Evolutionary conservation across 2,888 invertebrate species (phyloP), one percentile per base, ranked within the genome.

Genomic region (Argynnis bischoffii): DNA sequence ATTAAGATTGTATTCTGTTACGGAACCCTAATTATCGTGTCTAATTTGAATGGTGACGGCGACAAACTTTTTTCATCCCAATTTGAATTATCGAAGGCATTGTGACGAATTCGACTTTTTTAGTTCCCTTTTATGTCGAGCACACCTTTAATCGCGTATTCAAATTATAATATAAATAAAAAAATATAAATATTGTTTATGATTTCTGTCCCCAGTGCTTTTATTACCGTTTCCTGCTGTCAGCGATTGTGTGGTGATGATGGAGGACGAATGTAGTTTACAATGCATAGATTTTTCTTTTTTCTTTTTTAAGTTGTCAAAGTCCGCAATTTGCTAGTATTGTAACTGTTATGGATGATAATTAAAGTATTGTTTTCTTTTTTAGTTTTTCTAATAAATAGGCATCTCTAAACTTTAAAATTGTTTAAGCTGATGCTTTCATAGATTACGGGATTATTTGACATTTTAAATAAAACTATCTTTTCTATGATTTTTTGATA

Each of bases 181-280:
- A 76, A 75, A 73, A 85, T 85, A 84, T 87, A 85, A 85, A 86
- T 86, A 86, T 86, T 76, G 85, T 87, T 88, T 86, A 86, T 87
- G 86, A 87, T 87, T 87, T 81, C 79, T 79, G 79, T 84, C 80
- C 82, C 81, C 79, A 76, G 78, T 81, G 81, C 79, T 83, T 85
- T 86, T 87, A 86, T 87, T 83, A 84, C 83, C 85, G 84, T 84
- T 86, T 91, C 91, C 90, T 84, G 88, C 85, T 87, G 90, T 90
- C 88, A 88, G 79, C 84, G 79, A 78, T 86, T 85, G 88, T 88
- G 82, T 81, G 82, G 81, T 79, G 82, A 41, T 87, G 88, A 88
- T 82, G 84, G 80, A 78, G 78, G 82, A 82, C 87, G 85, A 85
- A 83, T 82, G 85, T 80, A 69, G 64, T 67, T 72, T 55, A 74